Evolutionary conservation across 2,888 invertebrate genomes (phyloP).

Genomic region (Salticus scenicus): DNA sequence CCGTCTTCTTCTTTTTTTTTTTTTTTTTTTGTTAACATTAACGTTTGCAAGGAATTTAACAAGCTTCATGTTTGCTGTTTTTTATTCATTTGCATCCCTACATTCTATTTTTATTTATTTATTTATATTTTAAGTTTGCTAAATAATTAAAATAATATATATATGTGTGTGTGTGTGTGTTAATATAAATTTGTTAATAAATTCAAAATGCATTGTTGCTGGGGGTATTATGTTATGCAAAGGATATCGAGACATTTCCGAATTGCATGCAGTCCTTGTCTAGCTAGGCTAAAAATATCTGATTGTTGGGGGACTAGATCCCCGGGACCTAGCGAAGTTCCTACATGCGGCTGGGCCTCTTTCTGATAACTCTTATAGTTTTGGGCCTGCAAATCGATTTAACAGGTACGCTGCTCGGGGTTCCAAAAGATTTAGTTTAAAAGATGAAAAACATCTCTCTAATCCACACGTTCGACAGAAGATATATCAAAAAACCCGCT

Average conservation of each 20-base stretch:
- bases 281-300: background rate
- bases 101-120: no score
- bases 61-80: no score
- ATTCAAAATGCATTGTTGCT: no score
- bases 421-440: background rate
- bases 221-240: background rate
- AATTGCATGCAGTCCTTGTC: background rate
- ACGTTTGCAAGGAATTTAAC: no score
- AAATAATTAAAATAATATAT: no score
- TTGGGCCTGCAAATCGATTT: background rate
- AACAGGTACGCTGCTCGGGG: background rate
- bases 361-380: background rate
- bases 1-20: no score
- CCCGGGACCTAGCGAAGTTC: conserved; percentile 4
- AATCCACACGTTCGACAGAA: conserved; percentile 13
- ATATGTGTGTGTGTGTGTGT: no score
- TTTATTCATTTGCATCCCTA: no score
- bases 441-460: background rate
- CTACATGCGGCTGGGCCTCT: background rate
- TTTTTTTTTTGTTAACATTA: no score
- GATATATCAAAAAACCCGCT: background rate
- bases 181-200: no score
- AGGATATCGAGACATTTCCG: background rate
- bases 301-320: background rate
- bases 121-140: no score